These are phyloP conservation scores for Protonibea diacanthus DNA, from an alignment of 2,797 vertebrate species.

Conservation along the genomic window DNA sequence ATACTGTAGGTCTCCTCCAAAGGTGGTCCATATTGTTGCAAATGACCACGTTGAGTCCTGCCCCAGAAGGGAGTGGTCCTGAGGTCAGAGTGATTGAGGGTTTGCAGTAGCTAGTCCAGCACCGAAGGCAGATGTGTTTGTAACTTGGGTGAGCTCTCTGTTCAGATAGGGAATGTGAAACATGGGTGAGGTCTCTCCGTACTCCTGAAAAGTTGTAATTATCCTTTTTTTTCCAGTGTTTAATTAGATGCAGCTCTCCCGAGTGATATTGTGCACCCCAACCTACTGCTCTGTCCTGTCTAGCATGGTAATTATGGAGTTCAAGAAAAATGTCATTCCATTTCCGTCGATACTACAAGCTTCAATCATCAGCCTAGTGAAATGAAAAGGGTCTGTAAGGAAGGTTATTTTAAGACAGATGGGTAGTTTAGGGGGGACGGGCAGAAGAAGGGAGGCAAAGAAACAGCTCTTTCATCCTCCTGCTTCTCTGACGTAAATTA, in stretches of 20 bases:
- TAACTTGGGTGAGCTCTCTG: conserved; percentile 57
- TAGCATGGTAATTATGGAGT: conserved; percentile 73
- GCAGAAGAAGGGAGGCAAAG: conserved; percentile 29
- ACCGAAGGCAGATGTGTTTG: conserved; percentile 66
- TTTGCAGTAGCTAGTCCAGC: conserved; percentile 58
- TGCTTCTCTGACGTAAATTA: conserved; percentile 55
- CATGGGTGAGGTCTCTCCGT: conserved; percentile 74
- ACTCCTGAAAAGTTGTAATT: conserved; percentile 69
- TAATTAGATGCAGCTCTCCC: conserved; percentile 77
- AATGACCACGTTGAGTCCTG: conserved; percentile 61
- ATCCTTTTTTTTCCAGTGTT: conserved; percentile 68
- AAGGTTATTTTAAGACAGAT: conserved; percentile 68
- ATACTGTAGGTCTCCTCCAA: conserved; percentile 38
- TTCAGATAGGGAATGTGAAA: conserved; percentile 63
- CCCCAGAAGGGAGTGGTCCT: conserved; percentile 72
- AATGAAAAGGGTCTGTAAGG: conserved; percentile 65
- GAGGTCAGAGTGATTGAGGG: conserved; percentile 70
- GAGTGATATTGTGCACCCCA: conserved; percentile 59
- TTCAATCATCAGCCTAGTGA: conserved; percentile 75
- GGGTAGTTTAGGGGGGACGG: conserved; percentile 23
- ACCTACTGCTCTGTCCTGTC: conserved; percentile 56
- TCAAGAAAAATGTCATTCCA: conserved; percentile 61
- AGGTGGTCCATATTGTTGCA: conserved; percentile 71
- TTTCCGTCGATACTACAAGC: conserved; percentile 69
- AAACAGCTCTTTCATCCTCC: conserved; percentile 59